Evolutionary conservation across 64 coral and sea anemone genomes (phyloP).

Genomic region (Porites australiensis): DNA sequence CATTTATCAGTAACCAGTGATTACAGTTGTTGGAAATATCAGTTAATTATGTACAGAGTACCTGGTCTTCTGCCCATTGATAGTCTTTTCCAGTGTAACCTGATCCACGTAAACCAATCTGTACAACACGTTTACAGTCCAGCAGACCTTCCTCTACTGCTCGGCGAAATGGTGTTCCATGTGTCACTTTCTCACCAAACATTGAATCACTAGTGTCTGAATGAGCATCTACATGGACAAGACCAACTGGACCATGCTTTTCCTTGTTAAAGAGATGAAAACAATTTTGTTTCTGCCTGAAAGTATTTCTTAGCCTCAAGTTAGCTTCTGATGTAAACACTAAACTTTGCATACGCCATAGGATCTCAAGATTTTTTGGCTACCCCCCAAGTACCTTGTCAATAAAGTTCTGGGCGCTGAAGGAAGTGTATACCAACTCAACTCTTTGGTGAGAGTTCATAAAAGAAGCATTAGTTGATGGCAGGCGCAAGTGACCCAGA

Average conservation of each 20-base stretch:
- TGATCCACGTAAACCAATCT: slow-evolving; percentile 85
- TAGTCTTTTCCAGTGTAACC: slow-evolving; percentile 35
- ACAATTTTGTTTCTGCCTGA: neutral
- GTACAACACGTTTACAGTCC: slow-evolving; percentile 82
- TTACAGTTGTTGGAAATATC: too few relatives aligned
- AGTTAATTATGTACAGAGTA: neutral
- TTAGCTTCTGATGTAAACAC: too few relatives aligned
- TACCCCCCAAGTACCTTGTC: too few relatives aligned
- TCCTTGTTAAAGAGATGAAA: slow-evolving; percentile 36
- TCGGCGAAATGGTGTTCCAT: slow-evolving; percentile 85
- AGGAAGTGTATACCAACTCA: too few relatives aligned
- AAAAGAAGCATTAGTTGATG: too few relatives aligned
- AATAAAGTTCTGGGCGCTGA: too few relatives aligned
- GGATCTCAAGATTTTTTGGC: too few relatives aligned
- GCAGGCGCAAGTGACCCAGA: too few relatives aligned
- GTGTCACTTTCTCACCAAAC: slow-evolving; percentile 67
- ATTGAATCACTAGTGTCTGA: slow-evolving; percentile 72
- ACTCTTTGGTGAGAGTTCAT: too few relatives aligned
- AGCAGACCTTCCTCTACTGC: slow-evolving; percentile 90
- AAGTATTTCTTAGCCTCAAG: neutral
- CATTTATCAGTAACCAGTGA: too few relatives aligned
- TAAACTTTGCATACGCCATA: too few relatives aligned
- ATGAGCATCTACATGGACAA: slow-evolving; percentile 89
- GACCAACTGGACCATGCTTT: slow-evolving; percentile 79
- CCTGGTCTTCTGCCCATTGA: slow-evolving; percentile 67